phyloP scores from a whole-genome alignment of 1,140 invertebrate species.

The Neodiprion lecontei region DNA sequence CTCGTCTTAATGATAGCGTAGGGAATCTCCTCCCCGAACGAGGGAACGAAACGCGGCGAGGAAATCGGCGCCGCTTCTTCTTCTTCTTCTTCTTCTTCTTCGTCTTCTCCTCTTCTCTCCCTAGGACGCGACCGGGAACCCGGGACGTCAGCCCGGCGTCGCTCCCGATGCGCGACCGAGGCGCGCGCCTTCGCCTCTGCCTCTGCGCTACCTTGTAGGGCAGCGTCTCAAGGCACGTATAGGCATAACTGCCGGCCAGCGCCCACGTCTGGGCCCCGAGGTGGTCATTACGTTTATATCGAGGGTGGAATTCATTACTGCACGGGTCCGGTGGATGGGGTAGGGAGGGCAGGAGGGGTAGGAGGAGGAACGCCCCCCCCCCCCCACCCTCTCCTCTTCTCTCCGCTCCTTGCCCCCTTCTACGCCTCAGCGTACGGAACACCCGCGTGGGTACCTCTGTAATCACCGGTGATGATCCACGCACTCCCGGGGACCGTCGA shows the following conservation, averaged over 20 bases:
- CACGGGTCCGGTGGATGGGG: neutral
- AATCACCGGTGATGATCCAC: too few relatives aligned
- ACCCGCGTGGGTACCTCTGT: too few relatives aligned
- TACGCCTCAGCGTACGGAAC: too few relatives aligned
- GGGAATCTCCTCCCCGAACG: neutral
- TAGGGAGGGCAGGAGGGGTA: neutral
- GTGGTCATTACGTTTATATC: constrained; percentile 7
- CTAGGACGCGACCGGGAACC: neutral
- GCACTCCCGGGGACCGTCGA: too few relatives aligned
- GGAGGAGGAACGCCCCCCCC: neutral
- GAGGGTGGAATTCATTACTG: constrained; percentile 4
- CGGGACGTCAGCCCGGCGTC: neutral
- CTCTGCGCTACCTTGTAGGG: constrained; percentile 6
- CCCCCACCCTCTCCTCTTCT: too few relatives aligned
- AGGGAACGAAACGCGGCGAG: too few relatives aligned
- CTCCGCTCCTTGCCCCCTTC: too few relatives aligned
- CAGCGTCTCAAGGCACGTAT: constrained; percentile 1
- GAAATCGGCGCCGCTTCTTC: too few relatives aligned
- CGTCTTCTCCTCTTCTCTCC: neutral
- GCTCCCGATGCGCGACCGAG: neutral
- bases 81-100: neutral
- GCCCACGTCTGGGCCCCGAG: constrained; percentile 5
- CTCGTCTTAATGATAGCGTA: constrained; percentile 4
- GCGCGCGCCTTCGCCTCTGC: neutral
- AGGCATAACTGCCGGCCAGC: constrained; percentile 1